phyloP scores from a whole-genome alignment of 2,888 invertebrate species.

The Eutolmus rufibarbis region DNA sequence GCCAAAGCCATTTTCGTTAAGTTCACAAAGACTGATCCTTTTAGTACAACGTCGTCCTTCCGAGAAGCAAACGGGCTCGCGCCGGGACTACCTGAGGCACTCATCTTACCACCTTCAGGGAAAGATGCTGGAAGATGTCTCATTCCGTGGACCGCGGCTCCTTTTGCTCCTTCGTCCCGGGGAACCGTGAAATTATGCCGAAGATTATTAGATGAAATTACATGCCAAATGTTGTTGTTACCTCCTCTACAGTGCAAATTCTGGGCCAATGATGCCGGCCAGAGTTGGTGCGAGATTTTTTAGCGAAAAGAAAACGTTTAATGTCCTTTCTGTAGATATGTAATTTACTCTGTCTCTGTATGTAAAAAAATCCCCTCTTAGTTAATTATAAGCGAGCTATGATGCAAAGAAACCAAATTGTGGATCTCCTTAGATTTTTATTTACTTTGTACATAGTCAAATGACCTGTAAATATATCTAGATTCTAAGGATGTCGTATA shows the following conservation, averaged over 20 bases:
- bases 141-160: background rate
- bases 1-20: constrained; percentile 30
- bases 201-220: constrained; percentile 32
- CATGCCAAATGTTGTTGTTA: constrained; percentile 37
- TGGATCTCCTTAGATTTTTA: constrained; percentile 6
- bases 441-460: background rate
- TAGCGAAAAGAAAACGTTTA: background rate
- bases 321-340: background rate
- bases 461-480: background rate
- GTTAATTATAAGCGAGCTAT: background rate
- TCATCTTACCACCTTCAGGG: background rate
- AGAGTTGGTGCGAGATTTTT: background rate
- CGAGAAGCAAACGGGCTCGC: background rate
- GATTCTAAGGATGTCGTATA: background rate
- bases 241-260: constrained; percentile 11
- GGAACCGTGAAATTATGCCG: background rate
- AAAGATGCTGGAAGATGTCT: background rate
- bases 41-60: constrained; percentile 16
- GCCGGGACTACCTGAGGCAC: background rate
- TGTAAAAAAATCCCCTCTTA: background rate
- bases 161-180: background rate
- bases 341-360: background rate
- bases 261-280: background rate
- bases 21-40: constrained; percentile 26
- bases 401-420: constrained; percentile 18